Evolutionary conservation across 2,797 vertebrate genomes (phyloP), one percentile per base, ranked within the genome.

Genomic region (Vultur gryphus): DNA sequence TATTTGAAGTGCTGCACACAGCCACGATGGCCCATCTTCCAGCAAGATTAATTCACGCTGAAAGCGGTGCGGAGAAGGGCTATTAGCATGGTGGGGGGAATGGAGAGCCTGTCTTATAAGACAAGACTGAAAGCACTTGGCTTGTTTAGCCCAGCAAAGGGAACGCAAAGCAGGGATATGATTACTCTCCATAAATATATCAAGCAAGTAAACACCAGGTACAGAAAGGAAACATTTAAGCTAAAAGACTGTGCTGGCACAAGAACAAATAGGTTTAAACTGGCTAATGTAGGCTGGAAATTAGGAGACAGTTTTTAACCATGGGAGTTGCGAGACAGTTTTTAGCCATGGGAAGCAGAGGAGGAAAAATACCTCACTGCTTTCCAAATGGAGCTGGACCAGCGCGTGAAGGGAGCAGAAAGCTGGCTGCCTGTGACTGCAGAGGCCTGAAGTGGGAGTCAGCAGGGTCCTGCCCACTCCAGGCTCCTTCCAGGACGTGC

Each of bases 141-240:
- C 57, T 93, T 89, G 79, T 89, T 95, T 84, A 88, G 76, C 43
- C 82, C 58, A n/a, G 85, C 29, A 44, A 86, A 94, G 58, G 72
- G 75, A 86, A 95, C 61, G 84, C 58, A 83, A 84, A 78, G 82
- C 65, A n/a, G 65, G 65, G 76, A 54, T 94, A 54, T 88, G 84
- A 94, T 93, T 95, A 57, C 84, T 65, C 16, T 61, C 73, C 61
- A 37, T 96, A 95, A 96, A 96, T 95, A 88, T 55, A 95, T 91
- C 79, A 65, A 81, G 94, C 67, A 62, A 88, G 85, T 88, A 95
- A 96, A 91, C 72, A 95, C 76, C 69, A 90, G 91, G 91, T 93
- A 95, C 29, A 46, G 89, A 96, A 95, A 97, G 64, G 89, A 96
- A 67, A 57, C 76, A 31, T 95, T 96, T 94, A 95, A 94, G 76